Base-by-base conservation (phyloP, 2,113 vertebrate genomes). In the Siniperca chuatsi region DNA sequence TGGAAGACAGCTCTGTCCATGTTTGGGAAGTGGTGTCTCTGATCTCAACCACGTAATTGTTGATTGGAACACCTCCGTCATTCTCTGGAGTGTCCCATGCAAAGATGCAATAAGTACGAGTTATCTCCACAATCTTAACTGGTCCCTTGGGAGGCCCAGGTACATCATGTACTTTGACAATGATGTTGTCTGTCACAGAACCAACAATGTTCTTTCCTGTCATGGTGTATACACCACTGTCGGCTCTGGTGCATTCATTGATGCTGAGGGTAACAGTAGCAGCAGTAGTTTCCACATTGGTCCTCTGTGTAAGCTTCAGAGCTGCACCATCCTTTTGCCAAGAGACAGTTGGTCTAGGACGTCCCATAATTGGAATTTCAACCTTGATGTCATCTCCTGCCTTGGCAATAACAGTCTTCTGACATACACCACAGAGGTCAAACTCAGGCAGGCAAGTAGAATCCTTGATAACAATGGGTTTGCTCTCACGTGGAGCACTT, bases 61-160 rank as follows among this genome's bases (percentile, higher is more conserved):
- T 99, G 85, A 99, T 98, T 83, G 98, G 97, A 76, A 99, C 98
- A 7, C 98, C 98, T 37, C 98, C 98, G n/a, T 99, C 98, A 81
- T 99, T 97, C 89, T 99, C 96, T 74, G 98, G 98, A 78, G 97
- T 93, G 3, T 98, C 97, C 98, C 98, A 99, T 12, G 98, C 97
- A 88, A 99, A 97, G 50, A 95, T 92, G 65, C 98, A 92, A 82
- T 94, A 97, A 61, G 98, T 97, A 82, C 96, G 97, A 81, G 98
- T 97, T 94, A 98, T 95, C 95, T 98, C 98, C 80, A 98, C 97
- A 73, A 98, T 97, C 88, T 97, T 97, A 83, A 99, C 95, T 67
- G 98, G 98, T 91, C 98, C 98, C 88, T 96, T 99, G 58, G 98
- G 98, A 25, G 97, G 97, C 37, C 98, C 98, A 79, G 98, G 98